Conservation (phyloP, 2,113 vertebrate species). For the Elephantulus edwardii region DNA sequence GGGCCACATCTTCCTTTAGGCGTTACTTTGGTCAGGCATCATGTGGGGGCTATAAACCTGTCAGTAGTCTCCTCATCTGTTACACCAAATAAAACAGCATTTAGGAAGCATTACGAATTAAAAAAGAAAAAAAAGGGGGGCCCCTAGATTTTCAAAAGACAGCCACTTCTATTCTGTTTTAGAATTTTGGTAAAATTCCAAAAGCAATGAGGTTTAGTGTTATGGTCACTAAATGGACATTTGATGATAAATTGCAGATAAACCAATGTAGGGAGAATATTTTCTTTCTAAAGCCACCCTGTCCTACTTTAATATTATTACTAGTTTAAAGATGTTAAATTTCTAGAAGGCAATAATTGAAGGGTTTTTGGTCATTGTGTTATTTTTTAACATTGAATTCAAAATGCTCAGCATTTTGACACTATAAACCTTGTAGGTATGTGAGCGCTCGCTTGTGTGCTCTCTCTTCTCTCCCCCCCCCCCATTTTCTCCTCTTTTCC, state of each 20-base stretch:
- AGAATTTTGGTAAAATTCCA: slow-evolving; percentile 1
- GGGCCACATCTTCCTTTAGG: not conserved
- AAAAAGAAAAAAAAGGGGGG: too few relatives aligned
- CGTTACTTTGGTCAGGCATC: not conserved
- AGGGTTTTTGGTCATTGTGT: not conserved
- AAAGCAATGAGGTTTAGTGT: not conserved
- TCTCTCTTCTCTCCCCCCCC: too few relatives aligned
- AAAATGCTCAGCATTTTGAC: not conserved
- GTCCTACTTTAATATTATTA: not conserved
- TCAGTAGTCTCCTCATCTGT: not conserved
- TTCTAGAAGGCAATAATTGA: not conserved
- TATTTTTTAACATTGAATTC: not conserved
- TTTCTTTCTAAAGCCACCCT: not conserved
- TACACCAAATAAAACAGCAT: not conserved
- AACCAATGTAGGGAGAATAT: not conserved
- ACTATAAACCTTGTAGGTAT: not conserved
- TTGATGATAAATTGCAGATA: not conserved
- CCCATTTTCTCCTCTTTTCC: too few relatives aligned
- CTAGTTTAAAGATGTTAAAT: not conserved
- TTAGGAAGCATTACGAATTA: not conserved
- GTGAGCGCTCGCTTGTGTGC: too few relatives aligned
- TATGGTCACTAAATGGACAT: not conserved
- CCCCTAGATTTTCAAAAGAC: not conserved
- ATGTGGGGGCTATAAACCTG: not conserved
- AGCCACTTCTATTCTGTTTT: not conserved